These are phyloP conservation scores for Syngnathoides biaculeatus DNA, from an alignment of 2,113 vertebrate genomes.

Conservation along the genomic window DNA sequence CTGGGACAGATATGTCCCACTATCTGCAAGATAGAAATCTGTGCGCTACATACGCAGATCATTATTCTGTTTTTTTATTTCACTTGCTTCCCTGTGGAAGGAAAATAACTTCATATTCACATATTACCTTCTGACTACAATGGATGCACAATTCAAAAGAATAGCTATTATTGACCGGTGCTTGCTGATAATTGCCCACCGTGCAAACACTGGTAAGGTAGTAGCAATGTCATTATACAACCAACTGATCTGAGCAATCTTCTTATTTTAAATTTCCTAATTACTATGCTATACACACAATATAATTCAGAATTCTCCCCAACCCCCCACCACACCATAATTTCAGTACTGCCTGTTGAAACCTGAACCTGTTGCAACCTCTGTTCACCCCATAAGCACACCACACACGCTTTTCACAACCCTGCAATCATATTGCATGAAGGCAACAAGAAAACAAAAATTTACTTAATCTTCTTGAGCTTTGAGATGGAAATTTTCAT, in stretches of 20 bases:
- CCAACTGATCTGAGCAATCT: neutral
- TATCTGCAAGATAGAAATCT: no score
- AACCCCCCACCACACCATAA: neutral
- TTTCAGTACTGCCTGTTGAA: slow-evolving; percentile 7
- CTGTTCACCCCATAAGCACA: slow-evolving; percentile 24
- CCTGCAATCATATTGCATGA: slow-evolving; percentile 24
- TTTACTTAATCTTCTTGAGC: neutral
- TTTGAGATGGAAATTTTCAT: neutral
- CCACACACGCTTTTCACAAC: slow-evolving; percentile 35
- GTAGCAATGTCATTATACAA: neutral
- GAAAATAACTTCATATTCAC: no score
- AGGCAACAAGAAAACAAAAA: slow-evolving; percentile 8
- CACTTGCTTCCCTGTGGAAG: no score
- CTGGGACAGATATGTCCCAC: no score
- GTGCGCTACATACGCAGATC: no score
- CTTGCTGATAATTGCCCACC: neutral
- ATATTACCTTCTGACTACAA: no score
- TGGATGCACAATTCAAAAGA: neutral
- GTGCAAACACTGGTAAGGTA: neutral
- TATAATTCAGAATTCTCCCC: neutral
- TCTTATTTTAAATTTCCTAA: neutral
- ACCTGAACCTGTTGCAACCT: slow-evolving; percentile 14
- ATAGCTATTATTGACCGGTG: neutral
- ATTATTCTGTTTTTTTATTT: no score
- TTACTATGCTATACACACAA: neutral